Conservation (phyloP, 1,140 invertebrate genomes). For the Catajapyx aquilonaris region DNA sequence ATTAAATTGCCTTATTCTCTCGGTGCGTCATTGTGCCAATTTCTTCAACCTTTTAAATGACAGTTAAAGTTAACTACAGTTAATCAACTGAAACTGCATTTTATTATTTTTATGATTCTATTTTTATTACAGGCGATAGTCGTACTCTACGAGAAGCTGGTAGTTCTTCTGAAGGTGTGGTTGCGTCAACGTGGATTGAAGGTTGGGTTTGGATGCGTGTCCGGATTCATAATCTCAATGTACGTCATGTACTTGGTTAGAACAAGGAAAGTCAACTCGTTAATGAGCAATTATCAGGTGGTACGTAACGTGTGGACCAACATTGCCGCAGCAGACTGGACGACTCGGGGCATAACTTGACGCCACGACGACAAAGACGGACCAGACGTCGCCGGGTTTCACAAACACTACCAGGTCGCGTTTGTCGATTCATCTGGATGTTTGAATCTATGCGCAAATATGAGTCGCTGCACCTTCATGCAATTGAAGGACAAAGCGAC, state of each 20-base stretch:
- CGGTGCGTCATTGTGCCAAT: no score
- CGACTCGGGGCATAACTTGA: slow-evolving; percentile 19
- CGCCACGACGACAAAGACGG: slow-evolving; percentile 7
- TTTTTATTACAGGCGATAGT: no score
- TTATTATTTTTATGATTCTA: no score
- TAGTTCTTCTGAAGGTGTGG: slow-evolving; percentile 71
- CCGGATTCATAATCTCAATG: slow-evolving; percentile 42
- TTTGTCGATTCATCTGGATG: slow-evolving; percentile 61
- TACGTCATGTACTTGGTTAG: slow-evolving; percentile 47
- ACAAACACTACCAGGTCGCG: slow-evolving; percentile 48
- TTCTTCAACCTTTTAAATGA: no score
- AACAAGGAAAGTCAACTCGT: slow-evolving; percentile 46
- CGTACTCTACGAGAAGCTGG: slow-evolving; percentile 51
- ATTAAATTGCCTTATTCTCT: no score
- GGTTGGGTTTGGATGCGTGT: slow-evolving; percentile 18
- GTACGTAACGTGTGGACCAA: slow-evolving; percentile 56
- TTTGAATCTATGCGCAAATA: slow-evolving; percentile 50
- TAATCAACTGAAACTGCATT: no score
- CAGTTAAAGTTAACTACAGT: no score
- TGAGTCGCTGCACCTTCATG: slow-evolving; percentile 24
- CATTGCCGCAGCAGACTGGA: slow-evolving; percentile 26
- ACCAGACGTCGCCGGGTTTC: slow-evolving; percentile 32
- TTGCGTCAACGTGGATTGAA: slow-evolving; percentile 47
- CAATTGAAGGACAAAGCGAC: slow-evolving; percentile 42
- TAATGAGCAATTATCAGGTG: slow-evolving; percentile 81